phyloP scores from a whole-genome alignment of 1,140 invertebrate genomes.

The Drosophila littoralis region DNA sequence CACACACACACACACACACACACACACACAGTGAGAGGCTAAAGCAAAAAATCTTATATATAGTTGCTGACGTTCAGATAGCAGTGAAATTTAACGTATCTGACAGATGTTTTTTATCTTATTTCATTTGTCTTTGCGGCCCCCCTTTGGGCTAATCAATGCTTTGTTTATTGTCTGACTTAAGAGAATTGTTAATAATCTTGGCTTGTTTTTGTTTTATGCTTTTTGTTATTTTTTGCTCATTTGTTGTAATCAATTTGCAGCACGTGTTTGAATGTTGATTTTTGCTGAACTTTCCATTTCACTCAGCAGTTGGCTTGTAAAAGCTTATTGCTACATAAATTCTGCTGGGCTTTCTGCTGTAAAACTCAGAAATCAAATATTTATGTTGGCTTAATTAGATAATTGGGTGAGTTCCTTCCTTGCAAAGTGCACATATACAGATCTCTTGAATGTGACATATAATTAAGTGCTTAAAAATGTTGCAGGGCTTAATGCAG shows the following conservation, averaged over 20 bases:
- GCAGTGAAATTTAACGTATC: slow-evolving; percentile 57
- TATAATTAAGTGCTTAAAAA: no score
- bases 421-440: no score
- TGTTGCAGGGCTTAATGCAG: no score
- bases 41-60: slow-evolving; percentile 4
- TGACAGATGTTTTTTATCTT: slow-evolving; percentile 12
- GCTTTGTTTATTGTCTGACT: slow-evolving; percentile 43
- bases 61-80: slow-evolving; percentile 16
- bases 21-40: background rate
- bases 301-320: slow-evolving; percentile 32
- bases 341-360: background rate
- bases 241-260: slow-evolving; percentile 64
- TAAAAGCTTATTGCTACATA: slow-evolving; percentile 15
- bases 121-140: background rate
- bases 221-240: slow-evolving; percentile 37
- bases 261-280: slow-evolving; percentile 62
- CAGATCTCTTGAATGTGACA: no score
- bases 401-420: background rate
- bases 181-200: slow-evolving; percentile 56
- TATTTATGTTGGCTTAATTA: background rate
- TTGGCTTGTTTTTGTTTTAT: slow-evolving; percentile 22
- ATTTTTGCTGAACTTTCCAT: slow-evolving; percentile 64
- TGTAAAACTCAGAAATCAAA: background rate
- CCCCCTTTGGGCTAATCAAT: slow-evolving; percentile 60
- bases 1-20: slow-evolving; percentile 3